Conservation (phyloP, 1,140 invertebrate species). For the Drosophila kurseongensis region DNA sequence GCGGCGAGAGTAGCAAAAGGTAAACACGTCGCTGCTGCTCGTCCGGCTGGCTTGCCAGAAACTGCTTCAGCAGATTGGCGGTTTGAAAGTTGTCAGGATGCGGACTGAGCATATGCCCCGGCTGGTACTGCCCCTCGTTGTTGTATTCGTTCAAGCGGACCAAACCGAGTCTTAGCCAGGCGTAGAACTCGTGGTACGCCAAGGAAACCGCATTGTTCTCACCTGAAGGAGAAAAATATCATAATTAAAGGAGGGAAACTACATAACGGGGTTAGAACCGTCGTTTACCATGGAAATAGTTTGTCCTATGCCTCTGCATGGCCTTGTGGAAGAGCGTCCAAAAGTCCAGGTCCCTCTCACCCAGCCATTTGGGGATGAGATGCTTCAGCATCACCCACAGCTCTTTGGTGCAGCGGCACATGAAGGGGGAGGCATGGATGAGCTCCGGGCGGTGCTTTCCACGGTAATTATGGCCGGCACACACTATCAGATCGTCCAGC, state of each 20-base stretch:
- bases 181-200: conserved; percentile 58
- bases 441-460: conserved; percentile 63
- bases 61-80: conserved; percentile 47
- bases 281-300: conserved; percentile 17
- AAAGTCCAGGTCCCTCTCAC: conserved; percentile 39
- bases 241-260: background rate
- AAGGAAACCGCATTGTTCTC: conserved; percentile 1
- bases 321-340: conserved; percentile 69
- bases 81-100: conserved; percentile 26
- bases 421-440: conserved; percentile 65
- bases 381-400: conserved; percentile 64
- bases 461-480: conserved; percentile 52
- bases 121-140: conserved; percentile 7
- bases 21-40: conserved; percentile 76
- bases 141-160: conserved; percentile 34
- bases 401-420: conserved; percentile 79
- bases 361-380: conserved; percentile 22
- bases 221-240: background rate
- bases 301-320: conserved; percentile 54
- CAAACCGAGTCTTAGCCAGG: conserved; percentile 56
- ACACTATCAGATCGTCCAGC: conserved; percentile 65
- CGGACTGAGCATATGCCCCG: background rate
- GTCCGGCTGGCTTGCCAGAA: conserved; percentile 63
- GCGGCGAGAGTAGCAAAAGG: conserved; percentile 60
- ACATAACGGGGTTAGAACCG: background rate